Evolutionary conservation across 2,797 vertebrate genomes (phyloP).

Genomic region (Cirrhinus molitorella): DNA sequence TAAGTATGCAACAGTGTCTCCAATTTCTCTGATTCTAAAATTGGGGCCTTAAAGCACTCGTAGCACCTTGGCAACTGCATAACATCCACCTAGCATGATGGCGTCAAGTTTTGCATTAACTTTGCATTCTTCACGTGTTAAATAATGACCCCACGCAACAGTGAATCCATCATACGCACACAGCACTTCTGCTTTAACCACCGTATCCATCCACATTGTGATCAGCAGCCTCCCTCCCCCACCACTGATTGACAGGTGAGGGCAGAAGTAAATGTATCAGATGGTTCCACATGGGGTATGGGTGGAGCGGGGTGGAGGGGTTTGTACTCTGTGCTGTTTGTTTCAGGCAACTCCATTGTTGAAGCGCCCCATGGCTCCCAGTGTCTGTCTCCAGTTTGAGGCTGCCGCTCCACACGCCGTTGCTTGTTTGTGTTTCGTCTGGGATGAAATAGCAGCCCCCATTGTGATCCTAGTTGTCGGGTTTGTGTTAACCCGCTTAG

Average conservation of each 20-base stretch:
- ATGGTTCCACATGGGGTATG: conserved; percentile 88
- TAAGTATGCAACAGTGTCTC: neutral
- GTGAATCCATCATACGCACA: conserved; percentile 25
- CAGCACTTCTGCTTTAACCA: conserved; percentile 47
- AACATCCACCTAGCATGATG: neutral
- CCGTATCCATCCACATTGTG: conserved; percentile 57
- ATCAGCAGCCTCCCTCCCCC: conserved; percentile 77
- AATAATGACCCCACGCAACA: conserved; percentile 14
- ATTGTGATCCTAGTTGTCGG: conserved; percentile 24
- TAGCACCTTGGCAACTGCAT: neutral
- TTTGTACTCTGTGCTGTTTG: conserved; percentile 82
- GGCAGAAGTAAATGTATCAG: conserved; percentile 89
- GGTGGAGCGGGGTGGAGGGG: conserved; percentile 69
- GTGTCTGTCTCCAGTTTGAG: conserved; percentile 91
- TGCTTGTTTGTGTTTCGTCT: conserved; percentile 47
- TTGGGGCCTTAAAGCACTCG: neutral
- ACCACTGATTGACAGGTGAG: conserved; percentile 86
- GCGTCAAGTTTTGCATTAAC: conserved; percentile 12
- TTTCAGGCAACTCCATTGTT: conserved; percentile 90
- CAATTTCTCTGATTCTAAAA: neutral
- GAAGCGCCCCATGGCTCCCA: conserved; percentile 87
- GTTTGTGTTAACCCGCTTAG: conserved; percentile 19
- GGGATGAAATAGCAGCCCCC: conserved; percentile 31
- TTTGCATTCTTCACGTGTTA: conserved; percentile 18
- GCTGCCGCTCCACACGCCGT: conserved; percentile 67